Evolutionary conservation across 2,797 vertebrate species (phyloP), one percentile per base, ranked within the genome.

Genomic region (Pitangus sulphuratus): DNA sequence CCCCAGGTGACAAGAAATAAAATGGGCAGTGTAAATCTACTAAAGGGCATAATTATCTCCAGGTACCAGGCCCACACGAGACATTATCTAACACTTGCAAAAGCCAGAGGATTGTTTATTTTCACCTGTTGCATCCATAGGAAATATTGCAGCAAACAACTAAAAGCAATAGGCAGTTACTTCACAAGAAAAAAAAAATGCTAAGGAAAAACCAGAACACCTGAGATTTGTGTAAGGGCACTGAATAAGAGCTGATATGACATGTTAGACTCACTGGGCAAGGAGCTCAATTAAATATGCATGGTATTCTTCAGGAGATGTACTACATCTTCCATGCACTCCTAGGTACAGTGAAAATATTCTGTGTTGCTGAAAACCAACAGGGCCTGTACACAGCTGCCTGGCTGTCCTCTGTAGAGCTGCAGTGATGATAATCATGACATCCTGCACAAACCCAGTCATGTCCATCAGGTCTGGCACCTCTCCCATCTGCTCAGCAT

Each of bases 41-140:
- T 84, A 89, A 96, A 87, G 64, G 21, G 30, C 82, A 22, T 80
- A 83, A 96, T 95, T 94, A 94, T 84, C 84, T 94, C 39, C 45
- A 58, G 89, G 79, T 75, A 91, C 40, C 51, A 84, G 87, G 61
- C 64, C 58, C 68, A 58, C 77, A 77, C 3, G 48, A 84, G 84
- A 88, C 58, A 84, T 72, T 78, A 70, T 37, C 71, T 56, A 94
- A 72, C 69, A 64, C 69, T 61, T 80, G 64, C 60, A 95, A 75
- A 77, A 95, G 33, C 33, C 33, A 66, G 8, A 14, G 30, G 19
- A 7, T 39, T 94, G 53, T 65, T 92, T 69, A n/a, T 72, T 95
- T 93, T 69, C 42, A 90, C 58, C 44, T 90, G 88, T 82, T 93
- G 40, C 80, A 84, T 21, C 39, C n/a, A 15, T 3, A 78, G 72